Conservation (phyloP, 2,888 invertebrate species). For the Chalcis sispes region DNA sequence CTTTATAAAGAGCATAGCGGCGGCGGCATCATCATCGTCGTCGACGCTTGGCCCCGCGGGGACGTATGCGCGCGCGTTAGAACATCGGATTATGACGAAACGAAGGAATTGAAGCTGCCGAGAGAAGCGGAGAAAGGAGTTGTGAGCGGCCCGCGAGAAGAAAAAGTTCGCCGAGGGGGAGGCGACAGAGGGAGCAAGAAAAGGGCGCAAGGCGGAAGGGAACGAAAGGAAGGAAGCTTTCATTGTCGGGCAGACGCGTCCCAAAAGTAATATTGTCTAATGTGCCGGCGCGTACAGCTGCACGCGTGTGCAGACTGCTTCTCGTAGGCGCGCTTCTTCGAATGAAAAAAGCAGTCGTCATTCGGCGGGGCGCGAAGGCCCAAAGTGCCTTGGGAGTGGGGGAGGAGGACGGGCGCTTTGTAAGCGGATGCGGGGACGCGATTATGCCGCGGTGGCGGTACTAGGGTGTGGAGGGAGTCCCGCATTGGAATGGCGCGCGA, state of each 20-base stretch:
- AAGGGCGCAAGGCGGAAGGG: slow-evolving; percentile 6
- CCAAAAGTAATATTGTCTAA: slow-evolving; percentile 68
- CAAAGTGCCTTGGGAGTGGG: slow-evolving; percentile 39
- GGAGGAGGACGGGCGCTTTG: neutral
- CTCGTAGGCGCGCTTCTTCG: neutral
- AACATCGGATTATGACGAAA: slow-evolving; percentile 28
- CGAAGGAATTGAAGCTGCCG: slow-evolving; percentile 29
- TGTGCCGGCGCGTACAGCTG: slow-evolving; percentile 57
- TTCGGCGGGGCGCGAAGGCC: slow-evolving; percentile 31
- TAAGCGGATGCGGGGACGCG: neutral
- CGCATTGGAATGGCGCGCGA: slow-evolving; percentile 13
- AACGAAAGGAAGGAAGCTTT: slow-evolving; percentile 44
- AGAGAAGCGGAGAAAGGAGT: slow-evolving; percentile 7
- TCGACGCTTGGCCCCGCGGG: slow-evolving; percentile 19
- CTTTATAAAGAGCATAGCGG: slow-evolving; percentile 31
- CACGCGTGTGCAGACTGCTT: slow-evolving; percentile 4
- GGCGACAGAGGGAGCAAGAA: no score
- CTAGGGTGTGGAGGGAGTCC: slow-evolving; percentile 17
- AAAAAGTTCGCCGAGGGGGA: neutral
- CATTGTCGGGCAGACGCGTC: slow-evolving; percentile 58
- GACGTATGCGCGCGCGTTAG: neutral
- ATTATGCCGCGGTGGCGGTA: no score
- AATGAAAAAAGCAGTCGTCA: slow-evolving; percentile 53
- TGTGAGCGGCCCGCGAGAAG: neutral
- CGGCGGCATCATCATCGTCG: no score